Conservation (phyloP, 2,888 invertebrate genomes). For the Oegoconia quadripuncta region DNA sequence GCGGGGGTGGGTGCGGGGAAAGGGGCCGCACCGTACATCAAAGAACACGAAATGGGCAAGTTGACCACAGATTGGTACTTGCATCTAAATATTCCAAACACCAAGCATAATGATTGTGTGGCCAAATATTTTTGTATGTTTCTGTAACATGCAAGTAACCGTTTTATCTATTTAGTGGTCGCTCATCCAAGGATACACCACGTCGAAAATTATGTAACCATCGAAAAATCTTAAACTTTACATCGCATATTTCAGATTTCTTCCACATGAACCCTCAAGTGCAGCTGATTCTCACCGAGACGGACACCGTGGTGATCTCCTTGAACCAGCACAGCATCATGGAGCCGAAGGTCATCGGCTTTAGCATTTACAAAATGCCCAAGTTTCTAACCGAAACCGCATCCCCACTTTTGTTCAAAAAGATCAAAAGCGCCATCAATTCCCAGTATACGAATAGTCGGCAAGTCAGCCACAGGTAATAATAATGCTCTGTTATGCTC, state of each 20-base stretch:
- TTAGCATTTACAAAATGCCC: constrained; percentile 88
- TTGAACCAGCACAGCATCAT: constrained; percentile 94
- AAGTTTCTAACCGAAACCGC: constrained; percentile 86
- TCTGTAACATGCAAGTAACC: too few relatives aligned
- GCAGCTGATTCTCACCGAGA: constrained; percentile 86
- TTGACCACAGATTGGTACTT: too few relatives aligned
- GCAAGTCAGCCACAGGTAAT: constrained; percentile 83
- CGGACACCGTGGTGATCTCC: constrained; percentile 84
- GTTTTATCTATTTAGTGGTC: too few relatives aligned
- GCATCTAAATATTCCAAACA: too few relatives aligned
- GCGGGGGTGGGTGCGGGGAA: too few relatives aligned
- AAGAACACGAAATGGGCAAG: too few relatives aligned
- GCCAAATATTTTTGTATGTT: too few relatives aligned
- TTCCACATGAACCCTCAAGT: constrained; percentile 96
- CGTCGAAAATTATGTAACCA: too few relatives aligned
- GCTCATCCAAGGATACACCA: too few relatives aligned
- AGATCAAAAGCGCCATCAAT: constrained; percentile 91
- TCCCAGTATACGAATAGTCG: constrained; percentile 95
- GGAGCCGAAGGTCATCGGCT: constrained; percentile 96
- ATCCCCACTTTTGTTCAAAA: constrained; percentile 89
- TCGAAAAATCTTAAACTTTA: neutral
- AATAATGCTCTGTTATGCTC: neutral
- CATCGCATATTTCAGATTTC: constrained; percentile 79
- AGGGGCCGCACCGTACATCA: too few relatives aligned
- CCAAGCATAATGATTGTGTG: too few relatives aligned